Evolutionary conservation across 2,113 vertebrate species (phyloP), one percentile per base, ranked within the genome.

Genomic region (Ancistrus triradiatus): DNA sequence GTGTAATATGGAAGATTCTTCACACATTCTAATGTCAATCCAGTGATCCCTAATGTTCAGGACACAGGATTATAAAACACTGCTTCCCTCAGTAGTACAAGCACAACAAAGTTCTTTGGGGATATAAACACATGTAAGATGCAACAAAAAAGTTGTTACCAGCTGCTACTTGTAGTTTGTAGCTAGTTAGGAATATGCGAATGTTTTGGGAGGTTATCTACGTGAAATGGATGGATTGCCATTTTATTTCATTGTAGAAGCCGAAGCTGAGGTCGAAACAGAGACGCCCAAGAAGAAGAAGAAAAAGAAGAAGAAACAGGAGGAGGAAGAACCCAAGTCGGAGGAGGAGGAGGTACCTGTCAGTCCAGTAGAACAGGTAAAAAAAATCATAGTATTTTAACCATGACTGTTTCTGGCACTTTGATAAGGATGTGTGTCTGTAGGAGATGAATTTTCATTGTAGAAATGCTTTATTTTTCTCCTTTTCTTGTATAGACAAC

Each of bases 261-360:
- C 64, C 0, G 82, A 75, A 60, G 81, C 70, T 15, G 63, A 84
- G n/a, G 63, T 72, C 10, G 82, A 85, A 48, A 77, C 59, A 13
- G 86, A 86, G 62, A 64, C 83, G 14, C 83, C 88, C 11, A 86
- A 91, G 74, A 96, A 94, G 86, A 97, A 93, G 79, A 97, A 96
- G 71, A 97, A 93, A 74, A 85, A 89, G 63, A 89, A 92, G 56
- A 87, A 87, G 61, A 81, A 88, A 27, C 77, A 75, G 11, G 82
- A 72, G 7, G 78, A 64, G 21, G 83, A 62, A 59, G 89, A 88
- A n/a, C 24, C 18, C 7, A 25, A 40, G 8, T 3, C 18, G 19
- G 66, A 66, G 22, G 57, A 18, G 65, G 70, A 70, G 53, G 85
- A 87, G 5, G 57, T 66, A 0, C 69, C 72, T 0, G 69, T 63